Evolutionary conservation across 2,797 vertebrate species (phyloP), one percentile per base, ranked within the genome.

Genomic region (Crocodylus rhombifer): DNA sequence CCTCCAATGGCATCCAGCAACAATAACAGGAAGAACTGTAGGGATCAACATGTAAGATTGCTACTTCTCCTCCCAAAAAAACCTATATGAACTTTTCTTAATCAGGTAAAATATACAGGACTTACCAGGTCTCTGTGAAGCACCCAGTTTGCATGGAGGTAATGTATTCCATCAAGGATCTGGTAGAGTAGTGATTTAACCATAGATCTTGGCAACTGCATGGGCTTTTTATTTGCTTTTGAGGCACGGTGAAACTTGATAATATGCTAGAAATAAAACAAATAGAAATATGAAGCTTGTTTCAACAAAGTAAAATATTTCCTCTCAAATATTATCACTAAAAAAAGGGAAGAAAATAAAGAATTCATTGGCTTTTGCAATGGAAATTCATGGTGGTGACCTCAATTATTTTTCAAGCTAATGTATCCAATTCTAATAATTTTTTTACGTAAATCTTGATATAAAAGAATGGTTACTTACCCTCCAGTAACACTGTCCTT

Each of bases 211-310:
- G 98, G 98, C 96, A 98, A 96, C 97, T 98, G 98, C 98, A 98
- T 98, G 94, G 98, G 98, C 92, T 98, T 98, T 97, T 98, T 98
- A 96, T 98, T 98, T 97, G 98, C 98, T 98, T 98, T 98, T 95
- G 98, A 98, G 96, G 98, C 98, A 97, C 98, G 98, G 90, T 98
- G 98, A 97, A 98, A 98, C 96, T 98, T 98, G 97, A 98, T 98
- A 96, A 98, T 98, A 97, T 98, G 98, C 98, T 98, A 97, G 93
- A 97, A 97, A 96, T 92, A 86, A 94, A 96, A 97, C 89, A 97
- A 91, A 91, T 25, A 98, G 84, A 97, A 96, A 97, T 13, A 94
- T n/a, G 79, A 91, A 92, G 58, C 14, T 36, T 87, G 65, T 96
- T 91, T 90, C 84, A 94, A 57, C 55, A 14, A 91, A 89, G 61